phyloP scores from a whole-genome alignment of 2,797 vertebrate species.

The Remorina albescens region DNA sequence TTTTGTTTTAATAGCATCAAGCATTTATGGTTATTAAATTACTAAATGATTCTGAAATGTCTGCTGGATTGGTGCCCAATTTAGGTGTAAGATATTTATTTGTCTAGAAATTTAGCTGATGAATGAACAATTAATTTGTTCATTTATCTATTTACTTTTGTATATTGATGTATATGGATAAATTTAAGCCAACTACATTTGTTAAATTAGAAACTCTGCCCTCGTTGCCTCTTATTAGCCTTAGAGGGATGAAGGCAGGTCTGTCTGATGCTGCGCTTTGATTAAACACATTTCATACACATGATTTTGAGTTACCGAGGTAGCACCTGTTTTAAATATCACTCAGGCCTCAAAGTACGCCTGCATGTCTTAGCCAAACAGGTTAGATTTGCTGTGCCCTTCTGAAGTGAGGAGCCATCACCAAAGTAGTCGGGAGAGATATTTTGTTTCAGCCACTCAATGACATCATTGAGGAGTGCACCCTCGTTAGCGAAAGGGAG shows the following conservation, averaged over 20 bases:
- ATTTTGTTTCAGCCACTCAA: slow-evolving; percentile 74
- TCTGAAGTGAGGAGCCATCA: slow-evolving; percentile 70
- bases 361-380: slow-evolving; percentile 29
- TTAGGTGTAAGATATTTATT: slow-evolving; percentile 7
- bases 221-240: neutral
- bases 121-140: slow-evolving; percentile 7
- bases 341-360: too few relatives aligned
- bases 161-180: neutral
- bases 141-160: neutral
- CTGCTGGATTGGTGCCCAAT: slow-evolving; percentile 28
- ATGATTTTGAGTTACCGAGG: slow-evolving; percentile 32
- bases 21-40: slow-evolving; percentile 2
- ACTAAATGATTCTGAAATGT: neutral
- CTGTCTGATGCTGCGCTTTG: neutral
- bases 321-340: slow-evolving; percentile 41
- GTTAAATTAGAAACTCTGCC: neutral
- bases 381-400: slow-evolving; percentile 69
- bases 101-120: neutral
- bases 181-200: neutral
- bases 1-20: neutral
- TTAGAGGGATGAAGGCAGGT: slow-evolving; percentile 1
- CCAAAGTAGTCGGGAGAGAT: slow-evolving; percentile 70
- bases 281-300: slow-evolving; percentile 8
- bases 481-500: slow-evolving; percentile 75
- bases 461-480: slow-evolving; percentile 79